These are phyloP conservation scores for Mimumesa dahlbomi DNA, from an alignment of 2,888 invertebrate genomes.

Conservation along the genomic window DNA sequence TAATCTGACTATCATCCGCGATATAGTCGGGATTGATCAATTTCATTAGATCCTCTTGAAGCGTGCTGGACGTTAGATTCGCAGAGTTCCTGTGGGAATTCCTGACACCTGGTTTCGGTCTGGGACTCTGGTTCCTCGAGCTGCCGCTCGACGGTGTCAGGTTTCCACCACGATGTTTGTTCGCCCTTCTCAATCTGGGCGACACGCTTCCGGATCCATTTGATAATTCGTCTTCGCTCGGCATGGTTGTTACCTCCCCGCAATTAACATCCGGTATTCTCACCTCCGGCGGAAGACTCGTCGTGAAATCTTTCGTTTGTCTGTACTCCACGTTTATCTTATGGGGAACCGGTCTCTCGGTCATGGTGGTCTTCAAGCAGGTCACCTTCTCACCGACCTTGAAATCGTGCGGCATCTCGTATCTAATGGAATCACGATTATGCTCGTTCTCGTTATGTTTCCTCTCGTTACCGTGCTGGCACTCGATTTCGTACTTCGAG, in stretches of 20 bases:
- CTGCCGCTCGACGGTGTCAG: slow-evolving; percentile 80
- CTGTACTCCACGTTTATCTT: slow-evolving; percentile 81
- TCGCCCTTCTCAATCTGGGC: slow-evolving; percentile 81
- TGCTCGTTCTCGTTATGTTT: slow-evolving; percentile 58
- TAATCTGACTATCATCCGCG: slow-evolving; percentile 73
- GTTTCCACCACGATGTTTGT: slow-evolving; percentile 80
- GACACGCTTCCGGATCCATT: slow-evolving; percentile 83
- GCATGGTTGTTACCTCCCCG: slow-evolving; percentile 78
- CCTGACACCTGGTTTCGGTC: slow-evolving; percentile 83
- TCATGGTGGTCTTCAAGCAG: slow-evolving; percentile 76
- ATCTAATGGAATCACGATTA: slow-evolving; percentile 67
- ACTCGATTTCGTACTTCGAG: slow-evolving; percentile 61
- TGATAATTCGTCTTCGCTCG: slow-evolving; percentile 83
- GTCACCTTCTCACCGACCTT: slow-evolving; percentile 81
- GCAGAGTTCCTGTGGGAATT: slow-evolving; percentile 84
- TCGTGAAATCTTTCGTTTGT: slow-evolving; percentile 74
- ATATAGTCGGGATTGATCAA: slow-evolving; percentile 90
- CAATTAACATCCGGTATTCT: slow-evolving; percentile 81
- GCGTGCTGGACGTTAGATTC: slow-evolving; percentile 83
- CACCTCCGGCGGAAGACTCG: slow-evolving; percentile 79
- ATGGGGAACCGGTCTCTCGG: slow-evolving; percentile 79
- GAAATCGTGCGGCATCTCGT: slow-evolving; percentile 78
- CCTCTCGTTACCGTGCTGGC: slow-evolving; percentile 55
- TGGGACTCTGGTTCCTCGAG: slow-evolving; percentile 84
- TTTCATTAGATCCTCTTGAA: slow-evolving; percentile 93